A percentile compares a stretch with the other conserved stretches of the same genome.
Evolutionary conservation across 1,140 invertebrate species (phyloP).

Genomic region (Scylla paramamosain): DNA sequence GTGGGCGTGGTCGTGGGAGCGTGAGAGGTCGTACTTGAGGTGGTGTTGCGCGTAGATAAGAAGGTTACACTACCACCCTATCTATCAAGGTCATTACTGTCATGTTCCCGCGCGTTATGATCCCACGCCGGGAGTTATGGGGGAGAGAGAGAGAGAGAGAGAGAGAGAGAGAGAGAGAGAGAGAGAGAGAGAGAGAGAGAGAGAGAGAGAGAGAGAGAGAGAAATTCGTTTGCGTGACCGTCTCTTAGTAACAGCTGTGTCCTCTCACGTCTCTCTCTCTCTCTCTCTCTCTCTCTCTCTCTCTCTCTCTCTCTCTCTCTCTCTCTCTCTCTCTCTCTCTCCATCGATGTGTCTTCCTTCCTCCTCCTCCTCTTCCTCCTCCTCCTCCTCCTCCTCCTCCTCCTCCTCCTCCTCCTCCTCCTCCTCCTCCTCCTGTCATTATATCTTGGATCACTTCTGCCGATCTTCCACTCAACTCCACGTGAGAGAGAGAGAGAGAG

Average conservation of each 20-base stretch:
- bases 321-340: background rate
- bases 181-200: too few relatives aligned
- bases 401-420: constrained; percentile 28
- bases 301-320: background rate
- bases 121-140: too few relatives aligned
- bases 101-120: background rate
- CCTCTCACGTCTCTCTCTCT: background rate
- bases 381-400: background rate
- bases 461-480: background rate
- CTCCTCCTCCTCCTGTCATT: background rate
- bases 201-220: constrained; percentile 8
- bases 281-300: background rate
- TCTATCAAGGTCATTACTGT: background rate
- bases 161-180: too few relatives aligned
- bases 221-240: background rate
- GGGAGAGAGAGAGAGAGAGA: too few relatives aligned
- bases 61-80: background rate
- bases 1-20: constrained; percentile 2
- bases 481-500: background rate
- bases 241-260: background rate
- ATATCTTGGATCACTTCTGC: background rate
- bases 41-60: background rate
- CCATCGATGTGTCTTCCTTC: background rate
- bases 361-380: background rate
- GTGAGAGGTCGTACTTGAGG: too few relatives aligned